Base-by-base conservation (phyloP, 2,797 vertebrate species). In the Parauchenoglanis punctatus region DNA sequence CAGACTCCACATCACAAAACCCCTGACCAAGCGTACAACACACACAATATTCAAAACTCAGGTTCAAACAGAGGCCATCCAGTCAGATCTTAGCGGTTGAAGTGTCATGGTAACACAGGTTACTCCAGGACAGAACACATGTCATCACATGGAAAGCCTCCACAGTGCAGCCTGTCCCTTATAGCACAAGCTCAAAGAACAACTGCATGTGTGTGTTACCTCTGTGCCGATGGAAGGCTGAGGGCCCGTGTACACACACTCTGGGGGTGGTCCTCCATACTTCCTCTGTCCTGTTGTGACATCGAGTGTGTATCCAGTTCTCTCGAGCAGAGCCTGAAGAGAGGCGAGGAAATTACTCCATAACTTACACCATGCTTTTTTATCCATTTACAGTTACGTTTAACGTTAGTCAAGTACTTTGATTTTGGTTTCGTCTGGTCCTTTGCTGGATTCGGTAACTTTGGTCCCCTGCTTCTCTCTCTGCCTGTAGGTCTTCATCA, bases 401-500 rank as follows among this genome's bases (percentile, higher is more conserved):
- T 8, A 7, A 70, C 1, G 0, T 40, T 70, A 70, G 17, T 40
- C 28, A 12, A 28, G 10, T 13, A 97, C 97, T 96, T 98, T 99
- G 91, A 99, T 98, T 95, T 98, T 99, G 82, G 96, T 94, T 92
- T 99, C 98, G 92, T 99, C 98, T 90, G 98, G 98, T 95, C 98
- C 98, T 97, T 99, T 99, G 89, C 94, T 97, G 91, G 97, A 95
- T 83, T 99, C 98, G 82, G 97, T 95, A 89, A 98, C 98, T 95
- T 99, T 99, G 91, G 97, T 97, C 93, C 98, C 98, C 92, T 99
- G 98, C 94, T 99, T 99, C 95, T 99, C 98, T 93, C 98, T 96
- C 95, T 99, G 98, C 91, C 98, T 96, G 84, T 98, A 99, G 2
- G 98, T 99, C 96, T 99, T 99, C 98, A 99, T 99, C 90, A 99